phyloP scores from a whole-genome alignment of 1,140 invertebrate genomes.

The Condylostylus longicornis region DNA sequence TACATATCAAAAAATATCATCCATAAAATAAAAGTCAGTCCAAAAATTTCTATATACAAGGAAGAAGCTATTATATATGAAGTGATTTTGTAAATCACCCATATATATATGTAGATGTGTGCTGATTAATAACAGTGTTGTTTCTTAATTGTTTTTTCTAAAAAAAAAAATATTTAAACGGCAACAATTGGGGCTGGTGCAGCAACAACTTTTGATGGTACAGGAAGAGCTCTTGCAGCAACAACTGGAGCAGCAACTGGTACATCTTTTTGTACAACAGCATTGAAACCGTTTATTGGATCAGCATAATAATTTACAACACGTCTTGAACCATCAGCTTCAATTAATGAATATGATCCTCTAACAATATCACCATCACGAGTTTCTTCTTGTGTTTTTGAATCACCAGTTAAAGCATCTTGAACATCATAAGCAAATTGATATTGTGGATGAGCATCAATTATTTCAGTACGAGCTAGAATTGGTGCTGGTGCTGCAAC shows the following conservation, averaged over 20 bases:
- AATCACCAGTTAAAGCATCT: conserved; percentile 39
- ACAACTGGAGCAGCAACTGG: conserved; percentile 27
- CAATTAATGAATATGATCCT: conserved; percentile 40
- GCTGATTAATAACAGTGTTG: too few species aligned
- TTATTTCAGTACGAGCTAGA: conserved; percentile 20
- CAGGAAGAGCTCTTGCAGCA: conserved; percentile 13
- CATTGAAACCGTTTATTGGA: conserved; percentile 40
- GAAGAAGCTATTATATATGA: too few species aligned
- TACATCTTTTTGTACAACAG: conserved; percentile 40
- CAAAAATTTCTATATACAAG: too few species aligned
- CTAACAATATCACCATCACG: conserved; percentile 41
- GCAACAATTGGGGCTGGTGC: conserved; percentile 15
- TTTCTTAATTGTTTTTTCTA: too few species aligned
- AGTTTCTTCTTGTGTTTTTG: conserved; percentile 39
- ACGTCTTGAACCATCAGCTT: conserved; percentile 39
- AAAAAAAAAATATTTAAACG: too few species aligned
- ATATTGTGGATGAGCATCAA: conserved; percentile 40
- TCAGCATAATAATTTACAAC: conserved; percentile 41
- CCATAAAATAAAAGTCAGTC: too few species aligned
- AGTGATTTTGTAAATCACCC: too few species aligned
- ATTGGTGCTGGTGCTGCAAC: conserved; percentile 19
- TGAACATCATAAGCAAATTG: conserved; percentile 39
- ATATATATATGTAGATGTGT: too few species aligned
- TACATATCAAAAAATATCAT: too few species aligned
- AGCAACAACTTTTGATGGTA: conserved; percentile 22